Base-by-base conservation (phyloP, 1,140 invertebrate species). In the Whitmania pigra region DNA sequence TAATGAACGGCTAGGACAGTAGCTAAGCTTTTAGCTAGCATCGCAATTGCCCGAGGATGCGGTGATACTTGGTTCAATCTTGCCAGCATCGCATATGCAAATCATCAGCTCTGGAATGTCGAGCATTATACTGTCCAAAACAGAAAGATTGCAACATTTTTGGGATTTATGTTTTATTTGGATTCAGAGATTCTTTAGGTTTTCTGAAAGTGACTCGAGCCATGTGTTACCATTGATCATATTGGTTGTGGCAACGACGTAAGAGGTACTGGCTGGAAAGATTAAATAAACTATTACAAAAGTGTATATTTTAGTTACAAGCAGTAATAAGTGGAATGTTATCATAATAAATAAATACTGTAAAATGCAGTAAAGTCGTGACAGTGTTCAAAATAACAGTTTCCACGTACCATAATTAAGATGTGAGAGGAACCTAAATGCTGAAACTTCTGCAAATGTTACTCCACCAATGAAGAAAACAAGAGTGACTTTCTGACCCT, bases 391-490 rank as follows among this genome's bases (percentile, higher is more conserved):
- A 0, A 57, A 25, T n/a, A 20, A 67, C 27, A 68, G 17, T 5
- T 43, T 27, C 25, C 60, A 82, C 83, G 83, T 79, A 88, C 88
- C 88, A 76, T 96, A 93, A 83, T 95, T 92, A 81, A 93, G 89
- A 78, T 93, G 89, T 11, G 93, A 90, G 7, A 97, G 84, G 80
- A 92, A 95, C 75, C 94, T 85, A 1, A 98, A 81, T 0, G 93
- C 92, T 2, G 94, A 92, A 76, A 98, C 87, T 80, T 98, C 95
- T 4, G 93, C 90, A 84, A 89, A 96, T 0, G 94, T 98, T 79
- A 93, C 94, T 3, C 95, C 95, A 17, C 95, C 94, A 27, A 97
- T 88, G 79, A 97, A 96, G 79, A 95, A 93, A 0, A 97, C 91
- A 7, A 97, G 80, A n/a, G 94, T 88, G 0, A 93, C 87, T 77